Percentiles rank a stretch among this genome's conserved stretches.
Conservation (phyloP, 2,888 invertebrate species). For the Thereva unica region DNA sequence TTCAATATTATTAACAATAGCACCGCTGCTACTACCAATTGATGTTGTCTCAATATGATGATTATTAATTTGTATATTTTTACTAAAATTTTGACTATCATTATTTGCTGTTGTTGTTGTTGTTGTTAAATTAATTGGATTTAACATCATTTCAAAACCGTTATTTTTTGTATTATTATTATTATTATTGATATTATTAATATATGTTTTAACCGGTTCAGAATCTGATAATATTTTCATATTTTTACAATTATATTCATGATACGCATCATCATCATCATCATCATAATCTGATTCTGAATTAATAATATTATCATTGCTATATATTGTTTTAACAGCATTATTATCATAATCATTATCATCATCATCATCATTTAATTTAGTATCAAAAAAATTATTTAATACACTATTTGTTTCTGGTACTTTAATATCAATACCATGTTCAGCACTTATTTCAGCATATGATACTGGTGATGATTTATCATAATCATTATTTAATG, state of each 20-base stretch:
- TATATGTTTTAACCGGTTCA: background rate
- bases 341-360: constrained; percentile 14
- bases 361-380: constrained; percentile 14
- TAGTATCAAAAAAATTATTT: constrained; percentile 58
- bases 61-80: too few species aligned
- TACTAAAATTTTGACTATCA: background rate
- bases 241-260: constrained; percentile 17
- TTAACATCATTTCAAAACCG: constrained; percentile 29
- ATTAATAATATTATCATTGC: too few species aligned
- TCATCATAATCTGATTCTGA: constrained; percentile 25
- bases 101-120: constrained; percentile 1
- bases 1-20: background rate
- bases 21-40: constrained; percentile 11
- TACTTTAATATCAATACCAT: constrained; percentile 55
- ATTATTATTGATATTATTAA: constrained; percentile 11
- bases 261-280: constrained; percentile 4
- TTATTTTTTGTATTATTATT: background rate
- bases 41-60: constrained; percentile 17
- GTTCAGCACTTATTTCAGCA: constrained; percentile 61
- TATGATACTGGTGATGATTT: constrained; percentile 55
- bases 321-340: too few species aligned
- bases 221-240: constrained; percentile 4
- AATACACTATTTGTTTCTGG: constrained; percentile 56
- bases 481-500: constrained; percentile 42
- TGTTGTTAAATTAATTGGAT: constrained; percentile 10